Evolutionary conservation across 2,113 vertebrate species (phyloP), one percentile per base, ranked within the genome.

Genomic region (Sterna hirundo): DNA sequence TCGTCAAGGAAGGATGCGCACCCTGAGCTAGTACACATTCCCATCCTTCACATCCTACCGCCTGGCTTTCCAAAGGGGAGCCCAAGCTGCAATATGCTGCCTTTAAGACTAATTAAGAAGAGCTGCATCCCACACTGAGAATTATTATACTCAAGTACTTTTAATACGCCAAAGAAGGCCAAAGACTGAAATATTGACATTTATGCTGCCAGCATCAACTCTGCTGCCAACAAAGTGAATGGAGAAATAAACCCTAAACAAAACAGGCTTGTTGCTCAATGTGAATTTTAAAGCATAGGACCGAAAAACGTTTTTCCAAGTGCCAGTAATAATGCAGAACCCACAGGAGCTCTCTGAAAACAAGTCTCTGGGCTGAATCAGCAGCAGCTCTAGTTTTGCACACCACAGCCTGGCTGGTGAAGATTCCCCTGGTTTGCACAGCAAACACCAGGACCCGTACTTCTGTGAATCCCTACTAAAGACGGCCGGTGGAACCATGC

Each of bases 81-180:
- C 71, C 87, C 90, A 85, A 90, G 70, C 82, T 93, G 85, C 91
- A 97, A 90, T 76, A 69, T 29, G 62, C 52, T 90, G 46, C 66
- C 58, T 80, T 97, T 84, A 60, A 92, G 68, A 92, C 92, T 84
- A 94, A 85, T 95, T 79, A 83, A 96, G 77, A 84, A 80, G 34
- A 86, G 68, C 29, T 29, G 38, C n/a, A 90, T 94, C 64, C 64
- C 61, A 44, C 13, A 36, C 26, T 57, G 18, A 60, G 29, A 86
- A 82, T 49, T 70, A 83, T 36, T 91, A 38, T 21, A 30, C 32
- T 83, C 36, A 57, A 71, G 23, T 34, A 77, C 74, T 23, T 88
- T 78, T 47, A 79, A 47, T 51, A 62, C 4, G 49, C 12, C 54
- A 85, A 74, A 94, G 49, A 62, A 80, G 51, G 34, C 20, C 29